A percentile compares a stretch with the other conserved stretches of the same genome.
These are phyloP conservation scores for Schizopygopsis pylzovi DNA, from an alignment of 2,797 vertebrate genomes.

Conservation along the genomic window DNA sequence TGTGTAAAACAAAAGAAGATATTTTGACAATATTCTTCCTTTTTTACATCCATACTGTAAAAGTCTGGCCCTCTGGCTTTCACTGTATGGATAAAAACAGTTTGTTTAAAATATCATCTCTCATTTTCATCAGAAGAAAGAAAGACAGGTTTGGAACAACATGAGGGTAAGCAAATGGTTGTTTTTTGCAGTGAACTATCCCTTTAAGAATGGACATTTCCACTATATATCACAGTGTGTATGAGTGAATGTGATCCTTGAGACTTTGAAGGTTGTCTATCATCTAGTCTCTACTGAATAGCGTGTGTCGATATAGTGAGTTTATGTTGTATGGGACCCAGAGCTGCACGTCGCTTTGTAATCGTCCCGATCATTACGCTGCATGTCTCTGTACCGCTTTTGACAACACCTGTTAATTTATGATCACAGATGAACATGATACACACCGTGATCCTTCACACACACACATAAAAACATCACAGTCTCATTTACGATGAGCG, in stretches of 20 bases:
- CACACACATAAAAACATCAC: conserved; percentile 42
- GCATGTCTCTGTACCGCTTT: conserved; percentile 56
- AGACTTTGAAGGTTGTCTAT: conserved; percentile 40
- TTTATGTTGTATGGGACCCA: conserved; percentile 38
- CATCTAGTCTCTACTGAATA: conserved; percentile 16
- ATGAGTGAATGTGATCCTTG: conserved; percentile 10
- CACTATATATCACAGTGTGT: background rate
- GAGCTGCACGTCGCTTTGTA: conserved; percentile 8
- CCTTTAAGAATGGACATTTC: background rate
- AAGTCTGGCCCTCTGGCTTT: background rate
- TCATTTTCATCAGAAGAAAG: too few species aligned
- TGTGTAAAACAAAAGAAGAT: background rate
- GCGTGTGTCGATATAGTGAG: conserved; percentile 14
- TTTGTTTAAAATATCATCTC: background rate
- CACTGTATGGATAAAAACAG: background rate
- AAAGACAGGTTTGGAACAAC: background rate
- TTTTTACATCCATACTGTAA: background rate
- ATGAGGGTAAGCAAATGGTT: background rate
- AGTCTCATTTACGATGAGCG: conserved; percentile 26
- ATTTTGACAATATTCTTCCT: background rate
- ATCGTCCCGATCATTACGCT: conserved; percentile 41
- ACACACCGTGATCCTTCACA: conserved; percentile 29
- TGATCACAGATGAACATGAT: background rate
- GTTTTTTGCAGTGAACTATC: background rate
- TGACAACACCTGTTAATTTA: conserved; percentile 54